These are phyloP conservation scores for Oryzias javanicus DNA, from an alignment of 2,113 vertebrate species.

Conservation along the genomic window DNA sequence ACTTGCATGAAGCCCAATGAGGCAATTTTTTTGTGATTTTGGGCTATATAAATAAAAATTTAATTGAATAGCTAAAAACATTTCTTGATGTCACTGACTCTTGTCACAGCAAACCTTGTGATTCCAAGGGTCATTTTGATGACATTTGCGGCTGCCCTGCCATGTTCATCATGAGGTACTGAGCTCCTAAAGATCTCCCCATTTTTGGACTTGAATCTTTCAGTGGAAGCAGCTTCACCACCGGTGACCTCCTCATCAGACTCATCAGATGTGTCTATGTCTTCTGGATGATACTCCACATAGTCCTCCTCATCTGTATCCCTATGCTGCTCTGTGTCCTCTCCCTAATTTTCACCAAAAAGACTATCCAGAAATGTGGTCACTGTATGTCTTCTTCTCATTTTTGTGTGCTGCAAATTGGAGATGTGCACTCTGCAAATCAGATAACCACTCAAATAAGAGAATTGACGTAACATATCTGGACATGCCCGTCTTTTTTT, in stretches of 20 bases:
- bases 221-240: neutral
- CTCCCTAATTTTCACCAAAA: conserved; percentile 1
- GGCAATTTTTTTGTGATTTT: too few species aligned
- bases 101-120: too few species aligned
- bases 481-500: neutral
- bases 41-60: too few species aligned
- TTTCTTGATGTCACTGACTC: too few species aligned
- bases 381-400: neutral
- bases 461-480: neutral
- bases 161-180: neutral
- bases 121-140: too few species aligned
- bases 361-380: conserved; percentile 5
- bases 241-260: neutral
- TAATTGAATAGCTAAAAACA: too few species aligned
- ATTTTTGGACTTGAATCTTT: neutral
- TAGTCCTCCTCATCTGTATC: conserved; percentile 12
- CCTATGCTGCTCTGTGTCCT: neutral
- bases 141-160: neutral
- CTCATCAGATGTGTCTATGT: neutral
- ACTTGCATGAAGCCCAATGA: too few species aligned
- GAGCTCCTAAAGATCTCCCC: neutral
- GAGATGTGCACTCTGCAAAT: conserved; percentile 18
- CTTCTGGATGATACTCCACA: conserved; percentile 9
- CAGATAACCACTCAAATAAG: neutral
- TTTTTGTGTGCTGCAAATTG: conserved; percentile 3